Evolutionary conservation across 2,113 vertebrate species (phyloP), one percentile per base, ranked within the genome.

Genomic region (Epinephelus lanceolatus): DNA sequence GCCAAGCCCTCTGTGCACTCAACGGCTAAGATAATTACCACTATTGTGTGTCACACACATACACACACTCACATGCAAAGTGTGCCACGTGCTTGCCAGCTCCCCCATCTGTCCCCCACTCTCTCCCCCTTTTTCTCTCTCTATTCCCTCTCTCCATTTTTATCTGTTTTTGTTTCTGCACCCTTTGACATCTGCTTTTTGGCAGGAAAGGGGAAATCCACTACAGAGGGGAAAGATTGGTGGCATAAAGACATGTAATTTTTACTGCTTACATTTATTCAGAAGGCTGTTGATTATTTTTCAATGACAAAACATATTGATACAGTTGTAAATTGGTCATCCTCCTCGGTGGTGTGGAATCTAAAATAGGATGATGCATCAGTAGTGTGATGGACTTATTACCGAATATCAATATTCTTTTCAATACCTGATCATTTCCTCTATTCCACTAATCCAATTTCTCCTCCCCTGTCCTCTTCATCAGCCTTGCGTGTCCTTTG

Each of bases 21-120:
- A 92, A 91, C 79, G 73, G 93, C 94, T 88, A 91, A 93, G 92
- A 95, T 95, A 95, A 96, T 95, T 94, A 95, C 94, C 94, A 94
- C 92, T 91, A 95, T 95, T 95, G 95, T 95, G 91, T 89, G 87
- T 86, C 85, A 76, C 87, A 81, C 73, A 71, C 84, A 76, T 37
- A 88, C 78, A 89, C 90, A 80, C 74, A 80, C 86, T 83, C 62
- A 40, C 84, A 88, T 89, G 84, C 83, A 92, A 85, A 92, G 80
- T 86, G 88, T 86, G 86, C 88, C 89, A 88, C 87, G 80, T 89
- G 86, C 78, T 86, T 91, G 90, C 90, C 92, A 94, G 90, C 92
- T 83, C 88, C 85, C 90, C 94, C 94, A 93, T 91, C 92, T 94
- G 92, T 91, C 85, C 86, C 67, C 60, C 80, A 49, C 70, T 77